Conservation (phyloP, 2,888 invertebrate species). For the Drosophila gaucha region DNA sequence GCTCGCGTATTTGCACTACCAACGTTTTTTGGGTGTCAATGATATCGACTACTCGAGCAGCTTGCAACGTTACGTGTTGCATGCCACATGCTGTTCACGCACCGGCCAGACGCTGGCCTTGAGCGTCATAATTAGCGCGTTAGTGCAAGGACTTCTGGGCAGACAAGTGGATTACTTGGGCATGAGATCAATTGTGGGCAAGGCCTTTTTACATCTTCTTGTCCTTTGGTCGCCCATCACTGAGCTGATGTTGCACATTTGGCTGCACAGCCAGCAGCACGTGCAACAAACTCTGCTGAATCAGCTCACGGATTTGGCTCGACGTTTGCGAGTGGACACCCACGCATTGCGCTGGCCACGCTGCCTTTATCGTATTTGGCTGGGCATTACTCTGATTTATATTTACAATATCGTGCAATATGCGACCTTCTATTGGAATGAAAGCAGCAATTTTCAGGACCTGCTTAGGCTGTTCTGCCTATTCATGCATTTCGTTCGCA, state of each 20-base stretch:
- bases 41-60: conserved; percentile 22
- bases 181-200: conserved; percentile 7
- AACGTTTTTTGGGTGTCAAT: conserved; percentile 35
- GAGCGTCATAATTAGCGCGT: conserved; percentile 3
- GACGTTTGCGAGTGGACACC: conserved; percentile 13
- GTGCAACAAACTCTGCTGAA: conserved; percentile 25
- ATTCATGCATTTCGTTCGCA: background rate
- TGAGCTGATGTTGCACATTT: conserved; percentile 22
- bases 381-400: conserved; percentile 8
- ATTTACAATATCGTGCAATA: background rate
- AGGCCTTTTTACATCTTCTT: background rate
- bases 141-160: background rate
- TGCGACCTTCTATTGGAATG: background rate
- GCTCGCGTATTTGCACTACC: conserved; percentile 25
- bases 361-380: conserved; percentile 20
- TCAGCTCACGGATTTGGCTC: conserved; percentile 11
- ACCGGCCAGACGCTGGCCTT: conserved; percentile 1
- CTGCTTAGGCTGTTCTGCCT: background rate
- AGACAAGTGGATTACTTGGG: conserved; percentile 3
- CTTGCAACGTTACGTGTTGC: conserved; percentile 21
- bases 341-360: conserved; percentile 4
- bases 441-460: background rate
- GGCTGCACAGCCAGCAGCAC: conserved; percentile 19
- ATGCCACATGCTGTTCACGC: conserved; percentile 15
- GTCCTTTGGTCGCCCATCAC: background rate